A percentile compares a stretch with the other conserved stretches of the same genome.
These are phyloP conservation scores for Drosophila punjabiensis DNA, from an alignment of 1,140 invertebrate genomes.

Conservation along the genomic window DNA sequence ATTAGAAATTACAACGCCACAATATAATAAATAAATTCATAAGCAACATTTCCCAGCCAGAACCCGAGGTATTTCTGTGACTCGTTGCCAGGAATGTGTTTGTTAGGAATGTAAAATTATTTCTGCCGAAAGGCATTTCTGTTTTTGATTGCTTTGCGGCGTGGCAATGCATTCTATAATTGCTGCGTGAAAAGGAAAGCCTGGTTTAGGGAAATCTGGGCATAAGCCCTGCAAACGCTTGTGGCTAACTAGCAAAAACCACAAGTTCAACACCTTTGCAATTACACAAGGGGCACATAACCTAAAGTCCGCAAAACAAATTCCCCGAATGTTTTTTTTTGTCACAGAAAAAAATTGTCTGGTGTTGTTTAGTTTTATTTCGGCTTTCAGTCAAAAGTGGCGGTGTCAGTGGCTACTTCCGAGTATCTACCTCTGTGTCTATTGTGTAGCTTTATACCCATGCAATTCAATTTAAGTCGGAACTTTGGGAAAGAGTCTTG, in stretches of 20 bases:
- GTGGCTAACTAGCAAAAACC: conserved; percentile 22
- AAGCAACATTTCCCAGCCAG: conserved; percentile 12
- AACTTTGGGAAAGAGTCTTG: neutral
- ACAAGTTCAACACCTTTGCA: conserved; percentile 43
- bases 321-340: conserved; percentile 24
- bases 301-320: conserved; percentile 30
- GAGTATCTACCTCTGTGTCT: neutral
- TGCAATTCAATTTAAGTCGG: neutral
- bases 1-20: conserved; percentile 19
- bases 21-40: conserved; percentile 33
- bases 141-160: conserved; percentile 35
- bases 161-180: conserved; percentile 43
- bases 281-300: conserved; percentile 25
- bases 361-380: conserved; percentile 6
- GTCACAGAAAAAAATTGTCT: conserved; percentile 29
- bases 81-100: conserved; percentile 29
- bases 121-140: conserved; percentile 19
- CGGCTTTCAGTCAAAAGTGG: conserved; percentile 9
- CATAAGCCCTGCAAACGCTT: conserved; percentile 11
- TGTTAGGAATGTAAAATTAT: conserved; percentile 30
- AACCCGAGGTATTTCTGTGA: conserved; percentile 25
- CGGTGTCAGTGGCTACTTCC: conserved; percentile 9
- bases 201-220: neutral
- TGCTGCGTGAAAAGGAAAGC: neutral
- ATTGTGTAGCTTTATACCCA: conserved; percentile 37